Evolutionary conservation across 23 tunicate species (phyloP), one percentile per base, ranked within the genome.

Genomic region (Halocynthia aurantium): DNA sequence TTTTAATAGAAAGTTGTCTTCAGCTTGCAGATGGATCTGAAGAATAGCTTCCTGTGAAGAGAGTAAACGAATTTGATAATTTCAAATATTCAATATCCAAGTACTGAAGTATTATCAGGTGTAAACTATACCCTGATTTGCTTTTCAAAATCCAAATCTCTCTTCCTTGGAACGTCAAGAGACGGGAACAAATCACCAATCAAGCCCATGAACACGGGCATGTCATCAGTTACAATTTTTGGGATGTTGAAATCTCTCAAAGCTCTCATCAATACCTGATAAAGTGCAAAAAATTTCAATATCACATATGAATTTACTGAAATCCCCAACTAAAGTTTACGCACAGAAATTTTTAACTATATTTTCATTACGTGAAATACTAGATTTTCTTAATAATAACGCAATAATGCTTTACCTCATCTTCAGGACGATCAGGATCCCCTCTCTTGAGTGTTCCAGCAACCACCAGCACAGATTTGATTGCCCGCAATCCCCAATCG

Each of bases 101-200:
- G 77, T 12, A 72, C 12, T 15, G 15, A 44, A 50, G 17, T 18
- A 22, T 12, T 58, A 76, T 76, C 4, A 31, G 44, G 40, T 6
- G 4, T 18, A 58, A 10, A 10, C 40, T n/a, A 19, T 77, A 92
- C 98, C 78, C 73, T 80, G 72, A 93, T 71, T 50, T 88, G 81
- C 65, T 93, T 93, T 62, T 93, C 98, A 87, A 93, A 87, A n/a
- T 93, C 98, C 6, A 89, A 86, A 65, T 93, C 94, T 76, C 94
- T 52, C 76, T 93, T 93, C 69, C 98, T 93, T 6, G 98, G 98
- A 21, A 93, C 98, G 67, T 93, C 98, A 6, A 93, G 62, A 53
- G 98, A 95, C 7, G 98, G 98, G 86, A 93, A 93, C 56, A 93
- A 83, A 69, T 93, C 98, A 17, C 98, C 98, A 62, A 93, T 93